Base-by-base conservation (phyloP, 2,113 vertebrate genomes). In the Stomatorhinus ivindoensis region DNA sequence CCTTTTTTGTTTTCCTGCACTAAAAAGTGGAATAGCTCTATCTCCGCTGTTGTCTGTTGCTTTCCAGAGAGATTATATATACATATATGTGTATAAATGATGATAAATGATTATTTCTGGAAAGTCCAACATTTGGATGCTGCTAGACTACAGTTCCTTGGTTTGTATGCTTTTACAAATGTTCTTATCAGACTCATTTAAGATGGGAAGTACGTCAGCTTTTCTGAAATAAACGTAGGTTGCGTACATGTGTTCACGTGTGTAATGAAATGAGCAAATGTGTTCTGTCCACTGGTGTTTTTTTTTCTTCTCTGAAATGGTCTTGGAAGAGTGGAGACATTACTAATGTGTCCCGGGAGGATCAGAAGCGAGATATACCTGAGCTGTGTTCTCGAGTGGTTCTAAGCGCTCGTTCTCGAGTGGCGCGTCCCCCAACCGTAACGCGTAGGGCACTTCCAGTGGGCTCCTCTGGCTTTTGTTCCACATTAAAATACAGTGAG, bases 171-270 rank as follows among this genome's bases (percentile, higher is more conserved):
- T 96, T 96, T 96, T 93, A 95, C 90, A 89, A 89, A 91, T 90
- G 73, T 92, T 92, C 95, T 95, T 96, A 97, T 96, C 95, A 95
- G 87, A 96, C 96, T 95, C 92, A 94, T 96, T 96, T 95, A 94
- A 96, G 94, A 96, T 94, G 95, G 90, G 95, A 96, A 94, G 95
- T 94, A 96, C 94, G 93, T 95, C 95, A 95, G 94, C 95, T 96
- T 97, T 96, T 97, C 91, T 92, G 88, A 91, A 95, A 97, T 97
- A 97, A 97, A 97, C 95, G 94, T 93, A 93, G 91, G 91, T 92
- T 90, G 91, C 90, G 87, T 82, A 90, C 48, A 90, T 47, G 51
- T 88, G 39, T 86, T 35, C 19, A 42, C 19, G 55, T 46, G 87
- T 50, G 76, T 80, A 19, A 17, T 80, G 73, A 80, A 80, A 80